A percentile compares a stretch with the other conserved stretches of the same genome.
These are phyloP conservation scores for Eupithecia subfuscata DNA, from an alignment of 2,888 invertebrate species.

Conservation along the genomic window DNA sequence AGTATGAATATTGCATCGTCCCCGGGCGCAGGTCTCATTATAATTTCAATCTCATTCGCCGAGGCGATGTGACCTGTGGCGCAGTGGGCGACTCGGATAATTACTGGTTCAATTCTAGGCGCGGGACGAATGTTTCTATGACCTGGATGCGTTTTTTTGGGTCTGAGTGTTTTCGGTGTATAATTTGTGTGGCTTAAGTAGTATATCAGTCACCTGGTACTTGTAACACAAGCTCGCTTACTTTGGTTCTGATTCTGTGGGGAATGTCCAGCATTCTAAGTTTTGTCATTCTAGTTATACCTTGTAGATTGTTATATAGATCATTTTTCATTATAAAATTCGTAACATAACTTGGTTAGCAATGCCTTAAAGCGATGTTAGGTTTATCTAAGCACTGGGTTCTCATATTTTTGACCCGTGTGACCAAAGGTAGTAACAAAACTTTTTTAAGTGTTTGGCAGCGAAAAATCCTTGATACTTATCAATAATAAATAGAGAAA, in stretches of 20 bases:
- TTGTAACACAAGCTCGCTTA: not conserved
- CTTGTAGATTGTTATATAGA: too few species aligned
- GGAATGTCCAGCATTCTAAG: not conserved
- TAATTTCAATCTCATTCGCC: constrained; percentile 40
- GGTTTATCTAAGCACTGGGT: too few species aligned
- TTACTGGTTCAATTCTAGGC: not conserved
- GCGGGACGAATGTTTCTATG: not conserved
- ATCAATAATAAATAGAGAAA: not conserved
- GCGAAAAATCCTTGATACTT: not conserved
- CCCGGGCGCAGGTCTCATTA: constrained; percentile 36
- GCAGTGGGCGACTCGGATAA: not conserved
- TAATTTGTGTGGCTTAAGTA: not conserved
- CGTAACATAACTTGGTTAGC: too few species aligned
- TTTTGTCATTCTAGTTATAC: not conserved
- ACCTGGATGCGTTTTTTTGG: not conserved
- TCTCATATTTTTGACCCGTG: not conserved
- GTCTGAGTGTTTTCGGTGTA: not conserved
- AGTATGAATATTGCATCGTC: constrained; percentile 47
- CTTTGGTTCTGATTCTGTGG: too few species aligned
- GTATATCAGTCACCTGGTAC: too few species aligned
- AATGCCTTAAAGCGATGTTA: too few species aligned
- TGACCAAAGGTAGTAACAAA: too few species aligned
- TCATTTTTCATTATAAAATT: too few species aligned
- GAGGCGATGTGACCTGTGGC: constrained; percentile 31
- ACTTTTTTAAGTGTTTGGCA: not conserved